These are phyloP conservation scores for Paratilapia polleni DNA, from an alignment of 2,113 vertebrate genomes.

Conservation along the genomic window DNA sequence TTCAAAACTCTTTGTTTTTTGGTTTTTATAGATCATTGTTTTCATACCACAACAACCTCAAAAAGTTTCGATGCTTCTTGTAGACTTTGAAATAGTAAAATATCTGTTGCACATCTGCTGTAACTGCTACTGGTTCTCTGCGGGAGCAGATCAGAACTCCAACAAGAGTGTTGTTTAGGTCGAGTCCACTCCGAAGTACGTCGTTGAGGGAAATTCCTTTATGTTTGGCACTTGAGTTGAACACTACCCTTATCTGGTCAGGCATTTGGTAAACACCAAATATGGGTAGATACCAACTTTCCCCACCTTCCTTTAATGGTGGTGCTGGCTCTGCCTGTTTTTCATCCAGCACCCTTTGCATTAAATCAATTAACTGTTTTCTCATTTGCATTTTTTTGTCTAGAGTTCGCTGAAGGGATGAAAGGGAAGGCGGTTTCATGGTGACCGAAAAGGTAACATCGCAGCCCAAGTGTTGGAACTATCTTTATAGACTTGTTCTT, in stretches of 20 bases:
- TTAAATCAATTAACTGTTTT: neutral
- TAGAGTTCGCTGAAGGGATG: neutral
- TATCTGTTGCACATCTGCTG: neutral
- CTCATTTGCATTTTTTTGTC: neutral
- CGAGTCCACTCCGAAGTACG: neutral
- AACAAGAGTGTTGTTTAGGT: neutral
- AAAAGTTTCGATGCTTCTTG: neutral
- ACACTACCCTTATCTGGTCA: neutral
- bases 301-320: neutral
- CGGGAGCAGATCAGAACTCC: neutral
- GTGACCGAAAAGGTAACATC: neutral
- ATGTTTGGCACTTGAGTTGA: neutral
- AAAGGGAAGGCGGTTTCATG: neutral
- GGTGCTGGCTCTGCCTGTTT: neutral
- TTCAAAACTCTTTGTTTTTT: neutral
- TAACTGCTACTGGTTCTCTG: neutral
- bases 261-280: conserved; percentile 25
- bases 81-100: neutral
- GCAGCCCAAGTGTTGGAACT: neutral
- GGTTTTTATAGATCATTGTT: neutral
- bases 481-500: neutral
- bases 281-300: conserved; percentile 13
- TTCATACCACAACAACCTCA: neutral
- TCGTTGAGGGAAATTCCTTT: neutral
- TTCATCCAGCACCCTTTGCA: neutral